Base-by-base conservation (phyloP, 2,113 vertebrate genomes). In the Barnardius zonarius region DNA sequence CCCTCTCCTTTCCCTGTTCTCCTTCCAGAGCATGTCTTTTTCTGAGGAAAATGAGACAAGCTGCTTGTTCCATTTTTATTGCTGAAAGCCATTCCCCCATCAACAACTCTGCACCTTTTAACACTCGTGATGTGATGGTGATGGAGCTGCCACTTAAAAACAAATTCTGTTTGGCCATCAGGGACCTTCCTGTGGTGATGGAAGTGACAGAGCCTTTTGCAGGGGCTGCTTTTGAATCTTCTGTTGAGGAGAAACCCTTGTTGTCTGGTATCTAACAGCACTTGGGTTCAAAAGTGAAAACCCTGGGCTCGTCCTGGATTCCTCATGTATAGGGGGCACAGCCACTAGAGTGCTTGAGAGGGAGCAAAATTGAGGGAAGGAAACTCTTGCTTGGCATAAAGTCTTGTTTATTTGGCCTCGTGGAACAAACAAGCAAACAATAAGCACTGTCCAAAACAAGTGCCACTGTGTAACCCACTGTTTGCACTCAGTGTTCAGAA, bases 401-500 rank as follows among this genome's bases (percentile, higher is more conserved):
- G 66, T 72, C 83, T 84, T 93, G 78, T 82, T 91, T 93, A 89
- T 14, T 30, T 70, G 79, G 83, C 89, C 93, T 96, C 1, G 14
- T 91, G 91, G 89, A 95, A 94, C 78, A 97, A 96, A 94, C 48
- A 88, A 76, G 88, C 74, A 86, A 89, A 95, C 62, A 92, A 96
- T 94, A 92, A 89, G 14, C 64, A 74, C 68, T 67, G 67, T 77
- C 74, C 88, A 89, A 85, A 93, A 76, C 88, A 95, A 91, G 43
- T 23, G 66, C 52, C 70, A 90, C 86, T 80, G 62, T 63, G 70
- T 92, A 80, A 92, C 41, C 62, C 92, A 46, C 74, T 93, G 95
- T 82, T 90, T 88, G 30, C 44, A 7, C 64, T 59, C 13, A 12
- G 64, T 48, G 41, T 69, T 86, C 23, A 57, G 39, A 83, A 37